Evolutionary conservation across 2,113 vertebrate genomes (phyloP), one percentile per base, ranked within the genome.

Genomic region (Chlorodrepanis virens): DNA sequence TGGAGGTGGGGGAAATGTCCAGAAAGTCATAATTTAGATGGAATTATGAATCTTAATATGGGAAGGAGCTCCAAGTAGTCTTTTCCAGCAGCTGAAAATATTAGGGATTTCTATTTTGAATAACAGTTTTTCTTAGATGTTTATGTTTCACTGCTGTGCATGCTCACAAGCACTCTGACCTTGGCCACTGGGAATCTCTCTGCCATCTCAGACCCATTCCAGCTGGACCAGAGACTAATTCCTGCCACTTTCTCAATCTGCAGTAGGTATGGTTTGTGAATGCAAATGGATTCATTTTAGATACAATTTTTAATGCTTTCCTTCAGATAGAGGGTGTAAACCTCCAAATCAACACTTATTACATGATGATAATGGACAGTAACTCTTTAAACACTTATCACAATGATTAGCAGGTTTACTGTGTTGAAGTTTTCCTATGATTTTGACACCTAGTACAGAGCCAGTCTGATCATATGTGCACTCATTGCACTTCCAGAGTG

Each of bases 131-230:
- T 37, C 33, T 79, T 27, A 33, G 29, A 27, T 64, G 8, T 24
- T 75, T 39, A 3, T 57, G 2, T 53, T 65, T 83, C 64, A 70
- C 4, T 25, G 11, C 42, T 54, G 7, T 33, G 4, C 3, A 4
- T 42, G 31, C 10, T 39, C 21, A 24, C 25, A 17, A 35, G 11
- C 35, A 22, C 31, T 72, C 28, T 81, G 56, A 35, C 17, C 25
- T 11, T 8, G 19, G 23, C 21, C 2, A 1, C n/a, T 77, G 12
- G 29, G 63, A 80, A 53, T 31, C 18, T 60, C 0, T 0, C 40
- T 77, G 63, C 16, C n/a, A 6, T 33, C 33, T 49, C 33, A 80
- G 24, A 29, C 35, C n/a, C 22, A 18, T 69, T 88, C 77, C 67
- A 77, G 5, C 10, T 56, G 71, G 44, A 65, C 31, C 24, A 61